Percentiles rank a stretch among this genome's conserved stretches.
These are phyloP conservation scores for Aradophagus sp. DNA, from an alignment of 1,140 invertebrate species.

Conservation along the genomic window DNA sequence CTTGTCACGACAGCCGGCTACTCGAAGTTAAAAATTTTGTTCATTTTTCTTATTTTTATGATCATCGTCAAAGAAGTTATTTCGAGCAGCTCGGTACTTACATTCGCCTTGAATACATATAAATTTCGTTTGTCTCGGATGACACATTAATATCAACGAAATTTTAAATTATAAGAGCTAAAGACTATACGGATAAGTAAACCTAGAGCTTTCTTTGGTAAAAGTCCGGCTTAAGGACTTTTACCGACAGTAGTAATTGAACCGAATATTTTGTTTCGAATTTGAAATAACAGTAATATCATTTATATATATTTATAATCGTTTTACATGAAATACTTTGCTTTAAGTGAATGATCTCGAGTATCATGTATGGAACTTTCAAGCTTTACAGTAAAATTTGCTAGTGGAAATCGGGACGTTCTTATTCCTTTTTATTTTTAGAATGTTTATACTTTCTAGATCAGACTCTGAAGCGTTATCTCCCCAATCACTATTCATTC, in stretches of 20 bases:
- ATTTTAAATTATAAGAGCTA: slow-evolving; percentile 32
- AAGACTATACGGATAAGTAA: slow-evolving; percentile 32
- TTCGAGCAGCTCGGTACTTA: too few relatives aligned
- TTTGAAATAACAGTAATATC: slow-evolving; percentile 31
- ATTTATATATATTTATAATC: too few relatives aligned
- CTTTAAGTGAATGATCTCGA: slow-evolving; percentile 37
- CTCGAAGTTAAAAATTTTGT: too few relatives aligned
- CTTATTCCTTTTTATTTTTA: not conserved
- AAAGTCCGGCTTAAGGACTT: slow-evolving; percentile 15
- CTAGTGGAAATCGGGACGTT: slow-evolving; percentile 1
- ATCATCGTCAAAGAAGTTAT: too few relatives aligned
- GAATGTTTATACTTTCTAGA: slow-evolving; percentile 10
- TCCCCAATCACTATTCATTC: not conserved
- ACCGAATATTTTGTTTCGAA: too few relatives aligned
- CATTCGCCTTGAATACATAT: too few relatives aligned
- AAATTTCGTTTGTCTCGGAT: too few relatives aligned
- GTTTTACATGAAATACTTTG: slow-evolving; percentile 33
- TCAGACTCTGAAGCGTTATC: slow-evolving; percentile 9
- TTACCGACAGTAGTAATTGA: too few relatives aligned
- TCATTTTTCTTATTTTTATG: too few relatives aligned
- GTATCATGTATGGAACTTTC: slow-evolving; percentile 54
- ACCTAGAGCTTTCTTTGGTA: slow-evolving; percentile 3
- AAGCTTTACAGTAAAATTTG: slow-evolving; percentile 23
- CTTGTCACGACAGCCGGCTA: too few relatives aligned
- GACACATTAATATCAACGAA: slow-evolving; percentile 29